Evolutionary conservation across 2,797 vertebrate species (phyloP).

Genomic region (Limosa lapponica): DNA sequence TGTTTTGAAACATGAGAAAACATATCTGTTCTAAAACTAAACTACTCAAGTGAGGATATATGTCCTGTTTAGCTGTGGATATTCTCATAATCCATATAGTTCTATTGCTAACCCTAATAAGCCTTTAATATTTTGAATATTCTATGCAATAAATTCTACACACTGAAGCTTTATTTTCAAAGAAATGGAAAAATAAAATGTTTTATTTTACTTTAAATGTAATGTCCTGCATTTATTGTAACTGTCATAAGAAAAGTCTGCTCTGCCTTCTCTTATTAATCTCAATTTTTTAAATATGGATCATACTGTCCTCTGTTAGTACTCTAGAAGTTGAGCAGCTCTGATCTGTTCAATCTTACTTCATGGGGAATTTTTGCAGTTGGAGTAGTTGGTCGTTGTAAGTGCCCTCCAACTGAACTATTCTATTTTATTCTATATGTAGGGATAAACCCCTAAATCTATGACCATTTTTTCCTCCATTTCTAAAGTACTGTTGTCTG

Average conservation of each 20-base stretch:
- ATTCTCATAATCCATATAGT: neutral
- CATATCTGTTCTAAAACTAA: neutral
- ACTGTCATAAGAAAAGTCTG: neutral
- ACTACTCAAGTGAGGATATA: neutral
- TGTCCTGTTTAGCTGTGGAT: neutral
- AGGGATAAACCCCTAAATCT: neutral
- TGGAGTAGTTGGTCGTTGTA: neutral
- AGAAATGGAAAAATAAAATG: neutral
- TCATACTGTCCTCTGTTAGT: neutral
- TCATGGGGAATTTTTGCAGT: neutral
- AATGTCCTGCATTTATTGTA: neutral
- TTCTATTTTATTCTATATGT: too few relatives aligned
- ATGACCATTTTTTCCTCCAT: neutral
- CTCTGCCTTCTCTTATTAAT: neutral
- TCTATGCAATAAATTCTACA: neutral
- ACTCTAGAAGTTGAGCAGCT: neutral
- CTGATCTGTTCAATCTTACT: neutral
- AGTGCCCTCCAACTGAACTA: neutral
- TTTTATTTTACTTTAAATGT: neutral
- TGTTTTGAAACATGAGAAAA: neutral
- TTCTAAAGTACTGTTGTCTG: neutral
- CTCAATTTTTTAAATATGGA: neutral
- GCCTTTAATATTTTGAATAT: neutral
- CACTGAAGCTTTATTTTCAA: neutral
- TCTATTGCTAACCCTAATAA: neutral